A percentile compares a stretch with the other conserved stretches of the same genome.
These are phyloP conservation scores for Ichneumoninae sp. DNA, from an alignment of 2,888 invertebrate genomes.

Conservation along the genomic window DNA sequence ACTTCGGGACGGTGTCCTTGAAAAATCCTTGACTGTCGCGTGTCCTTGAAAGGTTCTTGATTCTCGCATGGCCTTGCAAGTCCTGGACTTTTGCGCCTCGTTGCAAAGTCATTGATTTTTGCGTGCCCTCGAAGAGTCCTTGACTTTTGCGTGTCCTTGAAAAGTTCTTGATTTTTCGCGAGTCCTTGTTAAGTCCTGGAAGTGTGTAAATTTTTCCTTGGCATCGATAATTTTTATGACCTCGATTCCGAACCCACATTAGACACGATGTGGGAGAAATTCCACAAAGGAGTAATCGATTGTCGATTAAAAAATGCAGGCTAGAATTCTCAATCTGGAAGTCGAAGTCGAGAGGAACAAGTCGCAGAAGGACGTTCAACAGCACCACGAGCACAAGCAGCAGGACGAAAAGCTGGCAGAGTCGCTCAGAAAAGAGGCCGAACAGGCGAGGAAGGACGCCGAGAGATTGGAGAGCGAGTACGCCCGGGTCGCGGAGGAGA, in stretches of 20 bases:
- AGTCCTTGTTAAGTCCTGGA: no score
- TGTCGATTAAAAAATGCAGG: constrained; percentile 79
- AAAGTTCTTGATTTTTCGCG: no score
- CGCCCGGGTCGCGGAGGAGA: constrained; percentile 90
- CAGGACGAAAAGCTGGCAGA: constrained; percentile 89
- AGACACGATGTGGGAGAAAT: background rate
- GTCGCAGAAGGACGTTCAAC: constrained; percentile 79
- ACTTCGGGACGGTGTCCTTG: background rate
- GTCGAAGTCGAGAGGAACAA: constrained; percentile 92
- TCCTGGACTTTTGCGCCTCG: no score
- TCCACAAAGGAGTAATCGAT: background rate
- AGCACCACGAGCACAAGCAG: constrained; percentile 76
- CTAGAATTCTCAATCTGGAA: constrained; percentile 92
- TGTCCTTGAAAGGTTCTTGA: no score
- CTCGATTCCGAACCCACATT: no score
- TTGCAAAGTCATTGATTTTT: no score
- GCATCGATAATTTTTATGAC: no score
- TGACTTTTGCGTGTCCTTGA: background rate
- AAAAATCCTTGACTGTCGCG: no score
- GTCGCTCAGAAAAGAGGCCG: constrained; percentile 90
- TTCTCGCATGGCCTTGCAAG: no score
- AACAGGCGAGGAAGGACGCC: constrained; percentile 91
- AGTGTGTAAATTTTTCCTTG: no score
- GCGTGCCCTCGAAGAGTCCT: background rate
- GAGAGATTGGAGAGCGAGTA: constrained; percentile 93